Conservation (phyloP, 2,797 vertebrate species). For the Mallotus villosus region DNA sequence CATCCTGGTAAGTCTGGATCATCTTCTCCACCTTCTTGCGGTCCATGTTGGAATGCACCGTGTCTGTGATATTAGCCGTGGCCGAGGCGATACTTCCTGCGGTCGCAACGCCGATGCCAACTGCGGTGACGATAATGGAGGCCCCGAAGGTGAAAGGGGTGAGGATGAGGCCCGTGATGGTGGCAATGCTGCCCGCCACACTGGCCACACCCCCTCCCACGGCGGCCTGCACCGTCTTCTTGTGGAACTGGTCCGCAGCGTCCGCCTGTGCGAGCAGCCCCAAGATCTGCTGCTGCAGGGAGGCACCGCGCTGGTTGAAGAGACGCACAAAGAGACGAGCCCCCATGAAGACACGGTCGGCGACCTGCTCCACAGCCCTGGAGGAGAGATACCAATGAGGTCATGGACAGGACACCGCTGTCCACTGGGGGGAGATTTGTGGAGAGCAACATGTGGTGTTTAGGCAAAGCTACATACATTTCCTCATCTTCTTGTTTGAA, state of each 20-base stretch:
- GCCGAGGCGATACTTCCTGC: slow-evolving; percentile 71
- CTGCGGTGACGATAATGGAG: slow-evolving; percentile 68
- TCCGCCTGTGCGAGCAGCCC: slow-evolving; percentile 64
- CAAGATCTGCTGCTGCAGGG: slow-evolving; percentile 63
- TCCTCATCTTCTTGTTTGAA: slow-evolving; percentile 56
- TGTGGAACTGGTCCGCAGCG: slow-evolving; percentile 64
- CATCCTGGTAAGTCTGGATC: slow-evolving; percentile 67
- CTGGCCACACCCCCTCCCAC: slow-evolving; percentile 72
- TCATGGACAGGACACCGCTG: background rate
- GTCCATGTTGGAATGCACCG: slow-evolving; percentile 65
- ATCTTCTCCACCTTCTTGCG: slow-evolving; percentile 69
- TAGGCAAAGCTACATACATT: slow-evolving; percentile 41
- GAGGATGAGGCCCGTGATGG: slow-evolving; percentile 67
- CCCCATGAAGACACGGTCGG: slow-evolving; percentile 68
- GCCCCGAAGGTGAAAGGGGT: slow-evolving; percentile 68
- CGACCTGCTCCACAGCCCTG: slow-evolving; percentile 67
- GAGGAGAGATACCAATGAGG: background rate
- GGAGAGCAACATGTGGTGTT: background rate
- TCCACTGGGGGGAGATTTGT: background rate
- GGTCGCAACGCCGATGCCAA: slow-evolving; percentile 65
- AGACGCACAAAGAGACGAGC: slow-evolving; percentile 67
- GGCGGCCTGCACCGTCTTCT: slow-evolving; percentile 51
- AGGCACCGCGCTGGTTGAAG: slow-evolving; percentile 67
- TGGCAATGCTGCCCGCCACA: slow-evolving; percentile 63
- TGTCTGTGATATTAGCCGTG: slow-evolving; percentile 67